A percentile compares a stretch with the other conserved stretches of the same genome.
phyloP scores from a whole-genome alignment of 1,140 invertebrate genomes.

The Danaus plexippus region DNA sequence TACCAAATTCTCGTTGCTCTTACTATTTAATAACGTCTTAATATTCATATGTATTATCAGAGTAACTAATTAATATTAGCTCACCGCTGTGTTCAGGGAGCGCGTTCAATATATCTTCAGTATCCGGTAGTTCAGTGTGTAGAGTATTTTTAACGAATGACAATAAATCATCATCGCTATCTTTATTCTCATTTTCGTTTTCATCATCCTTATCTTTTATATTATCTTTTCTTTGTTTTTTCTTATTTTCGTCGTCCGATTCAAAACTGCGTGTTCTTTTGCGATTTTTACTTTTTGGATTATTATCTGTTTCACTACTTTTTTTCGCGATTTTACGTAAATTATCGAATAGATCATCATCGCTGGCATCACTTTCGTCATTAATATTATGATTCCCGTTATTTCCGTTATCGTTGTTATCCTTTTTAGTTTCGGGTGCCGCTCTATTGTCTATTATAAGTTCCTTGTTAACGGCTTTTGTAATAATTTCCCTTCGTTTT shows the following conservation, averaged over 20 bases:
- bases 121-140: constrained; percentile 47
- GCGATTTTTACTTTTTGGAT: constrained; percentile 25
- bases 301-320: not conserved
- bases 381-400: not conserved
- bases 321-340: constrained; percentile 39
- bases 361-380: constrained; percentile 31
- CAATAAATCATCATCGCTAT: constrained; percentile 52
- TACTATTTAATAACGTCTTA: too few relatives aligned
- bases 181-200: constrained; percentile 23
- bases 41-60: too few relatives aligned
- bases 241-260: constrained; percentile 35
- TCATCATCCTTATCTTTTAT: constrained; percentile 15
- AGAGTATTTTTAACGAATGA: constrained; percentile 57
- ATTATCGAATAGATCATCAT: constrained; percentile 55
- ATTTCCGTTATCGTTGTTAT: not conserved
- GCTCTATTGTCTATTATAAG: constrained; percentile 37
- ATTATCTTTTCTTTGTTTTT: constrained; percentile 53
- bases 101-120: constrained; percentile 47
- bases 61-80: constrained; percentile 14
- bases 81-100: constrained; percentile 41
- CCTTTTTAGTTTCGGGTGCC: constrained; percentile 2
- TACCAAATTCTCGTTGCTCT: too few relatives aligned
- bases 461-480: constrained; percentile 55
- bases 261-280: constrained; percentile 45
- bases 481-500: constrained; percentile 54